Conservation (phyloP, 1,140 invertebrate species). For the Reticulitermes speratus region DNA sequence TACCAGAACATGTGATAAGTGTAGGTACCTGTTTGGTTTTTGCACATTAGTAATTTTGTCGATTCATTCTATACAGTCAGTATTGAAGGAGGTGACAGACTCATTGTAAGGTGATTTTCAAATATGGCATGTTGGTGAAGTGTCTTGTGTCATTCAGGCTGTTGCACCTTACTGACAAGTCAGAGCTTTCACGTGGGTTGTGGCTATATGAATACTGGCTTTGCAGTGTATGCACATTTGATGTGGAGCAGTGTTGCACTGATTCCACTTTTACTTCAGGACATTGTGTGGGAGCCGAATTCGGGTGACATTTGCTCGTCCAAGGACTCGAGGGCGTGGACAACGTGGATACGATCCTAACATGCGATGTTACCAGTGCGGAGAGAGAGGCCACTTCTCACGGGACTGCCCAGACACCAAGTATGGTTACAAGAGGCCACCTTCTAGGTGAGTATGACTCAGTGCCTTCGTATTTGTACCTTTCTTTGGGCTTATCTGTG, state of each 20-base stretch:
- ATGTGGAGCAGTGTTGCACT: not conserved
- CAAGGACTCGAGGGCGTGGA: slow-evolving; percentile 48
- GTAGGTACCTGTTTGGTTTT: no score
- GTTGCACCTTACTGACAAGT: no score
- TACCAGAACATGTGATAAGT: no score
- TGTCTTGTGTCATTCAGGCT: no score
- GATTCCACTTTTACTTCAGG: slow-evolving; percentile 37
- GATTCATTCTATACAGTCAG: no score
- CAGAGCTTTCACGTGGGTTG: no score
- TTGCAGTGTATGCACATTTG: no score
- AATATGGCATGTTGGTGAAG: no score
- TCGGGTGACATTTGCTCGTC: slow-evolving; percentile 49
- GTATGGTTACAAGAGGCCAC: slow-evolving; percentile 44
- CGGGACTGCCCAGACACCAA: slow-evolving; percentile 58
- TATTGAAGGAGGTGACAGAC: no score
- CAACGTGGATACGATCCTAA: slow-evolving; percentile 55
- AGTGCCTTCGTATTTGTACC: not conserved
- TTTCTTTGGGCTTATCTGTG: not conserved
- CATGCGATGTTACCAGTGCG: slow-evolving; percentile 66
- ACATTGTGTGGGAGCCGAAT: slow-evolving; percentile 48
- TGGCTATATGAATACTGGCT: no score
- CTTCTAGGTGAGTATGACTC: slow-evolving; percentile 34
- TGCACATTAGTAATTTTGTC: no score
- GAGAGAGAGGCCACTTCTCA: slow-evolving; percentile 63
- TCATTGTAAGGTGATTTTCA: no score